These are phyloP conservation scores for Epicampocera succincta DNA, from an alignment of 2,888 invertebrate genomes.

Conservation along the genomic window DNA sequence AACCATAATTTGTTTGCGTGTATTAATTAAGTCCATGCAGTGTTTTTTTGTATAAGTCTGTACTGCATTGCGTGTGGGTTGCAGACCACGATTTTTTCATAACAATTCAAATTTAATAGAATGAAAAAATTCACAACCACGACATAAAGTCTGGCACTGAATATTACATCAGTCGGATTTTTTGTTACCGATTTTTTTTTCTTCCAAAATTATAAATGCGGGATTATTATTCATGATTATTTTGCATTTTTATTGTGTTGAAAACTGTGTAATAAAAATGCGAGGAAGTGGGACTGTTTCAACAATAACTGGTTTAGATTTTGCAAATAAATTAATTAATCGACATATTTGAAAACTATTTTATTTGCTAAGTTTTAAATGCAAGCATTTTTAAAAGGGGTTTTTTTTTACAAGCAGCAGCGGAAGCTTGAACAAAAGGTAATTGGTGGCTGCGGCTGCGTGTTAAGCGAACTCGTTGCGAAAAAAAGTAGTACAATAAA, in stretches of 20 bases:
- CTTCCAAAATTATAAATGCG: slow-evolving; percentile 28
- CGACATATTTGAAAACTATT: neutral
- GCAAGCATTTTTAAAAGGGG: slow-evolving; percentile 26
- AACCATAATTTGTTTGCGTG: slow-evolving; percentile 40
- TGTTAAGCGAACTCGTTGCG: no score
- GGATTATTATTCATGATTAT: slow-evolving; percentile 53
- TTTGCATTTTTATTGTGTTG: slow-evolving; percentile 37
- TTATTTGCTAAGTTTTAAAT: slow-evolving; percentile 18
- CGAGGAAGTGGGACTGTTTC: slow-evolving; percentile 50
- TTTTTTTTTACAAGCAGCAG: slow-evolving; percentile 1
- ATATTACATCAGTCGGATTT: slow-evolving; percentile 42
- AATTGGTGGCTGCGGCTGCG: neutral
- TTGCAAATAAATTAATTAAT: slow-evolving; percentile 16
- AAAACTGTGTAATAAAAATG: slow-evolving; percentile 24
- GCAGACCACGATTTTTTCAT: slow-evolving; percentile 62
- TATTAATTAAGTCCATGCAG: no score
- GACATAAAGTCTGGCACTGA: slow-evolving; percentile 63
- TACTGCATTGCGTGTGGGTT: slow-evolving; percentile 54
- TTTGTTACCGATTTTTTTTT: slow-evolving; percentile 35
- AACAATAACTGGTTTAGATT: slow-evolving; percentile 31
- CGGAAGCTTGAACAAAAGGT: slow-evolving; percentile 49
- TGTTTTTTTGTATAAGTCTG: no score
- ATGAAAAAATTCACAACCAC: slow-evolving; percentile 39
- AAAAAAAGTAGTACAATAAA: no score
- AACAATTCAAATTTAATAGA: slow-evolving; percentile 31